Percentiles rank a stretch among this genome's conserved stretches.
Evolutionary conservation across 2,888 invertebrate genomes (phyloP).

Genomic region (Tineola bisselliella): DNA sequence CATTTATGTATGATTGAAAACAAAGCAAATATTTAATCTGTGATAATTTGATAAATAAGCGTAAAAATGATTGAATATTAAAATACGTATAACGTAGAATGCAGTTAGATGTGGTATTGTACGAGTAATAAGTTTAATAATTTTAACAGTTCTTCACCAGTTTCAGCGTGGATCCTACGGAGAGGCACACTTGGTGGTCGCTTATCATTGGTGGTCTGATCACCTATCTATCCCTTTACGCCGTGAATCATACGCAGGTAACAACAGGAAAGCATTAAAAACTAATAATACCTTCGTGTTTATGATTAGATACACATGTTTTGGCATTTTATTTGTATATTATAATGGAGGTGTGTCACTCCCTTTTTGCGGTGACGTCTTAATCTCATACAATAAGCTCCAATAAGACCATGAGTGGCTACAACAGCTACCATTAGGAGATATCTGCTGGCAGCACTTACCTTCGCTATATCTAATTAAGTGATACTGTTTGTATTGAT

Average conservation of each 20-base stretch:
- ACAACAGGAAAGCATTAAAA: neutral
- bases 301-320: neutral
- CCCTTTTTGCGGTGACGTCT: too few species aligned
- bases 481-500: too few species aligned
- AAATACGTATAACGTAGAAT: neutral
- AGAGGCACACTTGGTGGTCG: constrained; percentile 85
- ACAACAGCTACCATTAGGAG: too few species aligned
- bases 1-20: neutral
- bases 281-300: constrained; percentile 1
- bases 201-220: constrained; percentile 82
- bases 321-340: neutral
- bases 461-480: too few species aligned
- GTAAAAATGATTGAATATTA: neutral
- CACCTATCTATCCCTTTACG: constrained; percentile 84
- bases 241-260: constrained; percentile 84
- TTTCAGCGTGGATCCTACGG: constrained; percentile 81
- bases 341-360: neutral
- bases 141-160: constrained; percentile 46
- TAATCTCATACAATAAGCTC: too few species aligned
- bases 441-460: too few species aligned
- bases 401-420: too few species aligned
- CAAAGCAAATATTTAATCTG: neutral
- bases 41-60: neutral
- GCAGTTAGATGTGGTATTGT: neutral
- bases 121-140: neutral